Conservation (phyloP, 2,797 vertebrate species). For the Leucoraja ocellata region DNA sequence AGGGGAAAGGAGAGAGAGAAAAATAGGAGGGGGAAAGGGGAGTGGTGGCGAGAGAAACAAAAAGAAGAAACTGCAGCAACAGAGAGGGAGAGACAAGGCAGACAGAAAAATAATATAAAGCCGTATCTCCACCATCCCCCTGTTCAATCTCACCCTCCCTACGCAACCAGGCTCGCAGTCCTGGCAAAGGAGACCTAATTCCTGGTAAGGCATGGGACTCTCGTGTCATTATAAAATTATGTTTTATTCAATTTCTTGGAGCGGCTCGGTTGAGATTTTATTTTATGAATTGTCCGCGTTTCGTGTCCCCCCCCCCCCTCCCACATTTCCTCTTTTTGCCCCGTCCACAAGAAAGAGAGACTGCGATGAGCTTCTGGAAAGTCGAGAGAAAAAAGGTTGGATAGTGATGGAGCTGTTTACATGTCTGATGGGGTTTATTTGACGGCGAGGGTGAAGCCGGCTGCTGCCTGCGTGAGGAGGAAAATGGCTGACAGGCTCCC, state of each 20-base stretch:
- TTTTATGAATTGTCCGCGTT: too few species aligned
- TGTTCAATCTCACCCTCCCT: slow-evolving; percentile 23
- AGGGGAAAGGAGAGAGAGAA: not conserved
- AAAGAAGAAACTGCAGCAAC: not conserved
- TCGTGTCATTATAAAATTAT: not conserved
- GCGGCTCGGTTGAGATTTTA: too few species aligned
- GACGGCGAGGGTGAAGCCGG: slow-evolving; percentile 26
- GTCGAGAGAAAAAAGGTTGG: not conserved
- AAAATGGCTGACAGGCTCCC: slow-evolving; percentile 63
- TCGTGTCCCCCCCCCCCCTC: too few species aligned
- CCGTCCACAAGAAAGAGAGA: too few species aligned
- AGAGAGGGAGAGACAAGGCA: not conserved
- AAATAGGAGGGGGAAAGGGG: too few species aligned
- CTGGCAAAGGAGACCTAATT: slow-evolving; percentile 39
- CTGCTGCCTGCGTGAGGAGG: slow-evolving; percentile 50
- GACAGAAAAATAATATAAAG: not conserved
- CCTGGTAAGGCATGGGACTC: slow-evolving; percentile 31
- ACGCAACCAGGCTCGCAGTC: slow-evolving; percentile 37
- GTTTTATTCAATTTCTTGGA: not conserved
- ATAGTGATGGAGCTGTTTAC: slow-evolving; percentile 31
- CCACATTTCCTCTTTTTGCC: too few species aligned
- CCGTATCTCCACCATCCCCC: not conserved
- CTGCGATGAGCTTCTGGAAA: not conserved
- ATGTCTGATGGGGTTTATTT: slow-evolving; percentile 16
- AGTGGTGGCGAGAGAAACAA: not conserved